Evolutionary conservation across 2,888 invertebrate species (phyloP).

Genomic region (Deroplatys truncata): DNA sequence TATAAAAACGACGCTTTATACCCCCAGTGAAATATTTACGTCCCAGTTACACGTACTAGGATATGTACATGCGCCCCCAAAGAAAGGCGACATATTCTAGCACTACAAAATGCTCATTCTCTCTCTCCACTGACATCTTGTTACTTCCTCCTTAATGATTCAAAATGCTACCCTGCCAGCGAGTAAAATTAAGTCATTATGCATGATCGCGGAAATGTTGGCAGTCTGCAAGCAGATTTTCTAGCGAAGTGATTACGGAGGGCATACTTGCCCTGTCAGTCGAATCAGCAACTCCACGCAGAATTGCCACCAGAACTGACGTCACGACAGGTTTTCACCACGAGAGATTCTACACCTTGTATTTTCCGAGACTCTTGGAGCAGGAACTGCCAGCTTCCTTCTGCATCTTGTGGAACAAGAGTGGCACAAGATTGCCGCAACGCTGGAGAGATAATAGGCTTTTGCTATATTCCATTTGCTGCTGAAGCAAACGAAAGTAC

Average conservation of each 20-base stretch:
- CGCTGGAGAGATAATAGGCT: background rate
- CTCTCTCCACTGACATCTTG: background rate
- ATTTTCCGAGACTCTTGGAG: background rate
- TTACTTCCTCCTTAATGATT: background rate
- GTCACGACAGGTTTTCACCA: background rate
- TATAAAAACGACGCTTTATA: too few species aligned
- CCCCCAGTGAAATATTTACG: too few species aligned
- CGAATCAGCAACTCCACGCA: background rate
- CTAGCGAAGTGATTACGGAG: background rate
- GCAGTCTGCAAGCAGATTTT: background rate
- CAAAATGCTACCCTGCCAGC: background rate
- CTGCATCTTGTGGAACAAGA: background rate
- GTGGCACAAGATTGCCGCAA: background rate
- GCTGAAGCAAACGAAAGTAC: background rate
- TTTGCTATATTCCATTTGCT: background rate
- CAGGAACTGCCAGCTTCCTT: background rate
- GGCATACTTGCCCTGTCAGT: background rate
- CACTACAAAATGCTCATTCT: too few species aligned
- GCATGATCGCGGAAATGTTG: background rate
- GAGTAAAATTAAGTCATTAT: background rate
- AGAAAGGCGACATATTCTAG: too few species aligned
- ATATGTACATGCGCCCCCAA: too few species aligned
- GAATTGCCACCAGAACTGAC: background rate
- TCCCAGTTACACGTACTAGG: too few species aligned
- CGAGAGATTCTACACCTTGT: background rate